Evolutionary conservation across 2,888 invertebrate species (phyloP).

Genomic region (Torymus tubicola): DNA sequence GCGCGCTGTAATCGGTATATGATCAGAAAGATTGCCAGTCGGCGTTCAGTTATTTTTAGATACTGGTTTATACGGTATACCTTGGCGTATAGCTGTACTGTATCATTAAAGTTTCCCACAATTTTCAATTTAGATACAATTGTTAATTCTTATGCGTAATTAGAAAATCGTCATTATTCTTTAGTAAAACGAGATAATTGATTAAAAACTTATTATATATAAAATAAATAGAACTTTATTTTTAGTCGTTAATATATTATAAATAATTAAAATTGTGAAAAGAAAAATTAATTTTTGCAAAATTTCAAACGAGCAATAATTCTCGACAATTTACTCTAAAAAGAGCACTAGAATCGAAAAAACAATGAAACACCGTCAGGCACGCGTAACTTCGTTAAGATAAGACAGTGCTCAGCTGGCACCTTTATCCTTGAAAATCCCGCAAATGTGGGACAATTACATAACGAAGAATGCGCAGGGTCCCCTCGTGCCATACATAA

Average conservation of each 20-base stretch:
- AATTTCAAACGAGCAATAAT: too few species aligned
- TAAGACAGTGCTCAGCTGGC: neutral
- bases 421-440: constrained; percentile 19
- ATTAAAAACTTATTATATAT: too few species aligned
- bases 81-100: neutral
- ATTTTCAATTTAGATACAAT: neutral
- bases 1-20: constrained; percentile 8
- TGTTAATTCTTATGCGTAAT: too few species aligned
- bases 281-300: too few species aligned
- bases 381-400: neutral
- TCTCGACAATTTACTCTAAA: too few species aligned
- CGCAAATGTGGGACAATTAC: constrained; percentile 42
- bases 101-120: neutral
- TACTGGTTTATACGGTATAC: neutral
- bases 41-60: constrained; percentile 8
- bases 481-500: constrained; percentile 2
- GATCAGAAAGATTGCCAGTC: constrained; percentile 22
- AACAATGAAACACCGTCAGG: too few species aligned
- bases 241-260: too few species aligned
- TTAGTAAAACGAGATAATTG: too few species aligned
- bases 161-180: too few species aligned
- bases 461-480: constrained; percentile 11
- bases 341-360: too few species aligned
- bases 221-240: too few species aligned
- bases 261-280: too few species aligned